Percentiles rank a stretch among this genome's conserved stretches.
phyloP scores from a whole-genome alignment of 1,140 invertebrate genomes.

The Lamellibrachia luymesi region DNA sequence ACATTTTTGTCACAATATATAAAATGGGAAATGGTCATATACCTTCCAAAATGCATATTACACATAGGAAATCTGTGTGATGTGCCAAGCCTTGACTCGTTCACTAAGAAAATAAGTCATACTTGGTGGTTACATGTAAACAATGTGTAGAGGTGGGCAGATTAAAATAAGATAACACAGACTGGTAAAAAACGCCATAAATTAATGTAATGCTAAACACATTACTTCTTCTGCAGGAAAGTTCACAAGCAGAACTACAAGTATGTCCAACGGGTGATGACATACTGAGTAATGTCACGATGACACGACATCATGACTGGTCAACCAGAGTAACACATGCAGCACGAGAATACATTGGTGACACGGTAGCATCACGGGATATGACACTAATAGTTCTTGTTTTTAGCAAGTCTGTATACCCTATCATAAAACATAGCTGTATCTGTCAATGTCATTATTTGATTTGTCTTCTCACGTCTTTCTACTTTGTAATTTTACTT shows the following conservation, averaged over 20 bases:
- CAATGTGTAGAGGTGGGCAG: not conserved
- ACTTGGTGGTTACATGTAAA: not conserved
- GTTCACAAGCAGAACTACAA: constrained; percentile 21
- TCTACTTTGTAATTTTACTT: not conserved
- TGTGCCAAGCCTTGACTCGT: not conserved
- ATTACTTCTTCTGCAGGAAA: not conserved
- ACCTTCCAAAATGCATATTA: no score
- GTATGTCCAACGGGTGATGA: constrained; percentile 16
- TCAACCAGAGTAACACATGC: not conserved
- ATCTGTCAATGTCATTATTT: not conserved
- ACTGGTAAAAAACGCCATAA: not conserved
- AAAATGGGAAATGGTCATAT: no score
- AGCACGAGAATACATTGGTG: not conserved
- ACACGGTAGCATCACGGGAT: no score
- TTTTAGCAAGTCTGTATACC: not conserved
- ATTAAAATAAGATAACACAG: not conserved
- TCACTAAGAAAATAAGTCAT: not conserved
- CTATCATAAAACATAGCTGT: not conserved
- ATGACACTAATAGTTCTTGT: not conserved
- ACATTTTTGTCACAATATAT: no score
- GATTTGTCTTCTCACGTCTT: not conserved
- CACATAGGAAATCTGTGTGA: no score
- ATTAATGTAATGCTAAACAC: not conserved
- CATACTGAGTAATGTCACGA: not conserved
- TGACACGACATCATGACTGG: not conserved